Percentiles rank a stretch among this genome's conserved stretches.
phyloP scores from a whole-genome alignment of 2,888 invertebrate genomes.

The Eilema sororculum region DNA sequence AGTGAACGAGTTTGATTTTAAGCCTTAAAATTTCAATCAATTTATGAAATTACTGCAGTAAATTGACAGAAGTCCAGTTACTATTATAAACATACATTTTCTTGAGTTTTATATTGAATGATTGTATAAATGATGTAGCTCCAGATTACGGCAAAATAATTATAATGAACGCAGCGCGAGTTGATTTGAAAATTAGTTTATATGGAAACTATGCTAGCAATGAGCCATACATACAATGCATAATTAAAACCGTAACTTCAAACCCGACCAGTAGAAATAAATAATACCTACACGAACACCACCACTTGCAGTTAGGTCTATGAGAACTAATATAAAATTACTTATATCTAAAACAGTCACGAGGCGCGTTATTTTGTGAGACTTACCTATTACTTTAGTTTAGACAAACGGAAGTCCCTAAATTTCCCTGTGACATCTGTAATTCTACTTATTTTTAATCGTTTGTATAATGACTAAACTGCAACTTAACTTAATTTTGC shows the following conservation, averaged over 20 bases:
- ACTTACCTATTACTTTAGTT: not conserved
- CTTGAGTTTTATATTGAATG: not conserved
- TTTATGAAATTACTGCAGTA: not conserved
- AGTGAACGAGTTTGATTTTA: conserved; percentile 85
- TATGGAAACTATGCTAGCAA: not conserved
- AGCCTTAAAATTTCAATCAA: conserved; percentile 35
- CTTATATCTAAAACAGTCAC: no score
- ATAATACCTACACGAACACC: no score
- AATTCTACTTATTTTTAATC: not conserved
- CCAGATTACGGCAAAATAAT: not conserved
- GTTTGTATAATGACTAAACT: no score
- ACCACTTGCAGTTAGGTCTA: no score
- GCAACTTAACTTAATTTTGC: not conserved
- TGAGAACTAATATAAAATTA: no score
- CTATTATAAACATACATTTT: not conserved
- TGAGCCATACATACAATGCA: not conserved
- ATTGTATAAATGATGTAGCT: not conserved
- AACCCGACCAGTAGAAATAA: no score
- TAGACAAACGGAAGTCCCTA: not conserved
- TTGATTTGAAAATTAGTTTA: not conserved
- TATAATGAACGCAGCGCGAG: not conserved
- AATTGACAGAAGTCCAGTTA: not conserved
- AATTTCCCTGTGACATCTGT: not conserved
- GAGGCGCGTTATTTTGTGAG: not conserved
- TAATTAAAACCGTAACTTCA: no score